These are phyloP conservation scores for Triplophysa tibetana DNA, from an alignment of 2,113 vertebrate species.

Conservation along the genomic window DNA sequence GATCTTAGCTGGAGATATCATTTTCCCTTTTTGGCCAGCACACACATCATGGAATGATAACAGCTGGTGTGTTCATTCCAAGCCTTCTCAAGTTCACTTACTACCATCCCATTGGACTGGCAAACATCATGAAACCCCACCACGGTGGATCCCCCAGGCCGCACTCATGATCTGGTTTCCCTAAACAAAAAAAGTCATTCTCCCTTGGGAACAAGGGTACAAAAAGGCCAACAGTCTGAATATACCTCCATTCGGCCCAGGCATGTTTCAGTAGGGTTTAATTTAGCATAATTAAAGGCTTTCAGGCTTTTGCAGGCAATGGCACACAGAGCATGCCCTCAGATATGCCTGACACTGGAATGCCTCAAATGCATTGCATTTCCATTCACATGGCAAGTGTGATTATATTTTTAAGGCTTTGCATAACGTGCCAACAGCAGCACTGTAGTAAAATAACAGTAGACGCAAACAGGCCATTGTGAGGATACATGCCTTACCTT, in stretches of 20 bases:
- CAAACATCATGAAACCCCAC: slow-evolving; percentile 33
- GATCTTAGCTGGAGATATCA: slow-evolving; percentile 20
- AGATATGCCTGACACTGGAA: slow-evolving; percentile 3
- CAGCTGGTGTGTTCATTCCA: slow-evolving; percentile 23
- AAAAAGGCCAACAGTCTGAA: slow-evolving; percentile 1
- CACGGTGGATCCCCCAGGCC: slow-evolving; percentile 14
- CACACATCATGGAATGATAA: slow-evolving; percentile 44
- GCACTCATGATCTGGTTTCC: slow-evolving; percentile 33
- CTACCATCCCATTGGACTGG: slow-evolving; percentile 17
- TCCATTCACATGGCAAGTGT: not conserved
- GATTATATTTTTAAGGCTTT: not conserved
- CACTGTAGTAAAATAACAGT: not conserved
- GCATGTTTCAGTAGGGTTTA: slow-evolving; percentile 39
- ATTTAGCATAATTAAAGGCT: slow-evolving; percentile 55
- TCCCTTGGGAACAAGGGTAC: not conserved
- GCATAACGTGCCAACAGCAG: not conserved
- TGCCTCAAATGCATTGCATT: not conserved
- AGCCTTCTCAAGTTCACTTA: slow-evolving; percentile 17
- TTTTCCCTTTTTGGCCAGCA: slow-evolving; percentile 11
- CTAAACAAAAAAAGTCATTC: slow-evolving; percentile 24
- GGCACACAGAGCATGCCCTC: slow-evolving; percentile 1
- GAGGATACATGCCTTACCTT: too few species aligned
- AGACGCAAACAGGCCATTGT: not conserved
- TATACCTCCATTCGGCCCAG: not conserved
- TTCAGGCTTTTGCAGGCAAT: slow-evolving; percentile 32